These are phyloP conservation scores for Channa striata DNA, from an alignment of 2,797 vertebrate species.

Conservation along the genomic window DNA sequence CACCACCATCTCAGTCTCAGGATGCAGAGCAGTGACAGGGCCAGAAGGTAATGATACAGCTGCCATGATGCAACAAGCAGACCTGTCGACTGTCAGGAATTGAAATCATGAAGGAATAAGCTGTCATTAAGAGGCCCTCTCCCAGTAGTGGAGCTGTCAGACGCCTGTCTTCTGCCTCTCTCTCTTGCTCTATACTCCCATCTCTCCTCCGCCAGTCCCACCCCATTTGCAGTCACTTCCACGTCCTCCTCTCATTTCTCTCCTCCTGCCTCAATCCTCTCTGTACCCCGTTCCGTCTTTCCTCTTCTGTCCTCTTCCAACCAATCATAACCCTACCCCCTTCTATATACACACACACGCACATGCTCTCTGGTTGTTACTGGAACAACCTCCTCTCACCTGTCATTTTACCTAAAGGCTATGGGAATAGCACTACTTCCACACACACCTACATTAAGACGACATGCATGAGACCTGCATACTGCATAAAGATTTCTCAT, in stretches of 20 bases:
- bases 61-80: slow-evolving; percentile 96
- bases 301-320: slow-evolving; percentile 64
- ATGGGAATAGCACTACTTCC: slow-evolving; percentile 83
- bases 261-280: slow-evolving; percentile 70
- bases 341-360: slow-evolving; percentile 33
- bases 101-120: slow-evolving; percentile 98
- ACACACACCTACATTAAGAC: slow-evolving; percentile 28
- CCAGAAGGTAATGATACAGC: slow-evolving; percentile 97
- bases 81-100: slow-evolving; percentile 95
- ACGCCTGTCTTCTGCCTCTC: slow-evolving; percentile 76
- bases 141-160: slow-evolving; percentile 93
- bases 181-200: slow-evolving; percentile 46
- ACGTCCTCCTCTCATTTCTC: slow-evolving; percentile 72
- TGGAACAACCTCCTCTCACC: slow-evolving; percentile 81
- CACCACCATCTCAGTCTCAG: slow-evolving; percentile 74
- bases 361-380: slow-evolving; percentile 53
- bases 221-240: slow-evolving; percentile 81
- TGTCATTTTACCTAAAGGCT: slow-evolving; percentile 86
- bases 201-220: slow-evolving; percentile 78
- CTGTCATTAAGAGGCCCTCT: slow-evolving; percentile 94
- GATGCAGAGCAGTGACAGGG: slow-evolving; percentile 91
- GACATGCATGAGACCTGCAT: slow-evolving; percentile 49
- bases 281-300: slow-evolving; percentile 59
- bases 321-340: slow-evolving; percentile 68
- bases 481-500: slow-evolving; percentile 39